phyloP scores from a whole-genome alignment of 2,113 vertebrate genomes.

The Pontoporia blainvillei region DNA sequence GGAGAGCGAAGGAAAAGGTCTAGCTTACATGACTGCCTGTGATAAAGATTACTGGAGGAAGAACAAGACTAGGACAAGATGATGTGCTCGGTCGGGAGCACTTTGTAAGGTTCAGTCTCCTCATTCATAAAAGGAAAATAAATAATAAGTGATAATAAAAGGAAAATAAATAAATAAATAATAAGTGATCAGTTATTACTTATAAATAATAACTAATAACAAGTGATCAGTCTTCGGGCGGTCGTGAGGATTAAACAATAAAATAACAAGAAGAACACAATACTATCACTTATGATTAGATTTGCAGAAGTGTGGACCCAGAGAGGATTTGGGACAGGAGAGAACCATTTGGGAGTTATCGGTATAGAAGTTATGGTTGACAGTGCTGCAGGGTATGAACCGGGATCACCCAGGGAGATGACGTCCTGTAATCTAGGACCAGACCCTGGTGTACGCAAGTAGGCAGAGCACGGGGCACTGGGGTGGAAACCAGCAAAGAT shows the following conservation, averaged over 20 bases:
- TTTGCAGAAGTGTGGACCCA: not conserved
- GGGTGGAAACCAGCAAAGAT: not conserved
- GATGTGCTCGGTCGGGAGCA: not conserved
- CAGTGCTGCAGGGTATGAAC: not conserved
- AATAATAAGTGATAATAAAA: not conserved
- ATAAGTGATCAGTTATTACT: not conserved
- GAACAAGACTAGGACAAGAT: not conserved
- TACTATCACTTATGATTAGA: not conserved
- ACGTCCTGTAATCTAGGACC: not conserved
- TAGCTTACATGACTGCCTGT: accelerated
- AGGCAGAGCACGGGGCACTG: not conserved
- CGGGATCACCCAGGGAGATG: not conserved
- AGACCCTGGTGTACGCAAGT: not conserved
- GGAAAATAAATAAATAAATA: not conserved
- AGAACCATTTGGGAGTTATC: not conserved
- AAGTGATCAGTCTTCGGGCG: not conserved
- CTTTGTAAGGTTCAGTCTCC: not conserved
- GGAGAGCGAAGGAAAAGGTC: not conserved
- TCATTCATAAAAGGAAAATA: not conserved
- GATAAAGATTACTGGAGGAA: not conserved
- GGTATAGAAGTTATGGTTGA: not conserved
- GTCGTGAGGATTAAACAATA: not conserved
- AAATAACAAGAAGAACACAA: not conserved
- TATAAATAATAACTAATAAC: not conserved
- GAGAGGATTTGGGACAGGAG: not conserved